A percentile compares a stretch with the other conserved stretches of the same genome.
Conservation (phyloP, 2,113 vertebrate genomes). For the Zeus faber region DNA sequence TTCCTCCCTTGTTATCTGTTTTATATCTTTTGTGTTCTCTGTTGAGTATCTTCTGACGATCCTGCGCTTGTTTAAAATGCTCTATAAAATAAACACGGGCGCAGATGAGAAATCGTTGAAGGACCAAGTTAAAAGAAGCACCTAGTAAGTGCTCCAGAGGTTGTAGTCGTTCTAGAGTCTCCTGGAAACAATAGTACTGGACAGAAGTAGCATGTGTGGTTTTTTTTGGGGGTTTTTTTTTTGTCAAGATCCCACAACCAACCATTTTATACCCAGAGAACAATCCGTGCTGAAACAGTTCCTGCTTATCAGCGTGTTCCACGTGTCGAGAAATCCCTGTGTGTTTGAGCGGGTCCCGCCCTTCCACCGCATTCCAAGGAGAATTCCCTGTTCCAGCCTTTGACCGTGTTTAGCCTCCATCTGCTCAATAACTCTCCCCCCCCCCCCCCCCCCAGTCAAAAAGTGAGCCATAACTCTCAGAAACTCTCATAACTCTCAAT, state of each 20-base stretch:
- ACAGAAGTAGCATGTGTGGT: background rate
- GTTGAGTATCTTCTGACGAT: background rate
- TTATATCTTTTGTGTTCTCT: background rate
- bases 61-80: background rate
- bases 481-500: too few species aligned
- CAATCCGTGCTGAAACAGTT: background rate
- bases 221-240: too few species aligned
- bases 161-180: background rate
- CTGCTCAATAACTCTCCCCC: conserved; percentile 51
- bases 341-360: conserved; percentile 32
- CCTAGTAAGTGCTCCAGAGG: background rate
- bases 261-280: too few species aligned
- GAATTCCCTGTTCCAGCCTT: conserved; percentile 37
- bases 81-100: background rate
- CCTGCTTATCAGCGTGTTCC: conserved; percentile 16
- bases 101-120: too few species aligned
- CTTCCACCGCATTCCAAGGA: conserved; percentile 53
- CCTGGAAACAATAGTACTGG: background rate
- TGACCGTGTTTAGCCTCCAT: conserved; percentile 46
- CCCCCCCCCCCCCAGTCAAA: conserved; percentile 37
- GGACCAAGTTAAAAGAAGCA: background rate
- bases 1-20: too few species aligned
- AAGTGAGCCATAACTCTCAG: conserved; percentile 50
- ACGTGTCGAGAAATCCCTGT: conserved; percentile 18
- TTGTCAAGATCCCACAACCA: too few species aligned